Evolutionary conservation across 2,888 invertebrate species (phyloP), one percentile per base, ranked within the genome.

Genomic region (Frankliniella intonsa): DNA sequence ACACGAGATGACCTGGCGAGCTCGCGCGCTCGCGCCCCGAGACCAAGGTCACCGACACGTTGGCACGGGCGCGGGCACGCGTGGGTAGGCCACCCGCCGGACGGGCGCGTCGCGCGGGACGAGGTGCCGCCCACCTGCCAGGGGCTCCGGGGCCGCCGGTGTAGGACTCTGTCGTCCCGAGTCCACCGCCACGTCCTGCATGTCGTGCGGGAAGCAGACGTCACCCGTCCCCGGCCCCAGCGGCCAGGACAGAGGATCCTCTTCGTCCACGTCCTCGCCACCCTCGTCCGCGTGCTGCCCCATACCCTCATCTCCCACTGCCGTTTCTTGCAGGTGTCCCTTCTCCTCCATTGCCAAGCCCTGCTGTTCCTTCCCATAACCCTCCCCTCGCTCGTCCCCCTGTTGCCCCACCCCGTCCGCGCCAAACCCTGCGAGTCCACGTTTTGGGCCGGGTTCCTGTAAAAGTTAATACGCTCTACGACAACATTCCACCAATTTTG

Each of bases 131-230:
- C 2, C 5, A 38, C 38, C 38, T 38, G 2, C 38, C 38, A 38
- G 38, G 38, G 38, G 38, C 2, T 2, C 38, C 38, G 38, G 38
- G 5, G 38, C 38, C 38, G 38, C 38, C 38, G 38, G 38, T 5
- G 38, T 22, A 11, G 69, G 69, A n/a, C n/a, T 69, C 69, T 69
- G 69, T 3, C 69, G 9, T 0, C 69, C 69, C 69, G 69, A 69
- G 69, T 69, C 69, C n/a, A 22, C 69, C 9, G 69, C 69, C 22
- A 69, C 69, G 22, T 69, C 69, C 69, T 10, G n/a, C 69, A 69
- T 11, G 69, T 69, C 22, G 69, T 69, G 69, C 7, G 69, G 69
- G 69, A 69, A 69, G 69, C 69, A 69, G 69, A 69, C 22, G 69
- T 69, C 69, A 3, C 22, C 69, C n/a, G 69, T 10, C 11, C 69